Evolutionary conservation across 2,888 invertebrate genomes (phyloP), one percentile per base, ranked within the genome.

Genomic region (Cordilura impudica): DNA sequence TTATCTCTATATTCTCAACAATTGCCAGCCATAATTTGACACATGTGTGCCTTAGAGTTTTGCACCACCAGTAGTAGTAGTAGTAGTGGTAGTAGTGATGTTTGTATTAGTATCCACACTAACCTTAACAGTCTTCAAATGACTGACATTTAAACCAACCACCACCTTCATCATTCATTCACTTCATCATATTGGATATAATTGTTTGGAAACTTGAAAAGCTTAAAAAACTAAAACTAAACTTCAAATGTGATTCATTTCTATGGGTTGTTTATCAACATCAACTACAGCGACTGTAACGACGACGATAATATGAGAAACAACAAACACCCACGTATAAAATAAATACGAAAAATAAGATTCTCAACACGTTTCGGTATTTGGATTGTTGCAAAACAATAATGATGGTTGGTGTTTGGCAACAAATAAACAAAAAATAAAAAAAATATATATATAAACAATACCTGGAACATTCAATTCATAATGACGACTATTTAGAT

Each of bases 71-170:
- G 6, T 31, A 18, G 29, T 45, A 31, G 21, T 51, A 7, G 1
- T 21, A 12, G 10, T 45, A 47, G 45, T n/a, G n/a, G n/a, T n/a
- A n/a, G n/a, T n/a, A n/a, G n/a, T n/a, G n/a, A n/a, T n/a, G n/a
- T n/a, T n/a, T n/a, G n/a, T n/a, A n/a, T n/a, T n/a, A n/a, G n/a
- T n/a, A n/a, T n/a, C 51, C 53, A 31, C 0, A 19, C n/a, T 63
- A 47, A 56, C 47, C 31, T 39, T 19, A 58, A 49, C 47, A 56
- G 19, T 29, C 51, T 58, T 65, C 26, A 65, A 26, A 26, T 51
- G 49, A 58, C 14, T 74, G 67, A 67, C 67, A 67, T 74, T 67
- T 60, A 43, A 45, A 60, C 35, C 65, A 51, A 14, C 35, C 18
- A 31, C 14, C 54, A 31, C 51, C n/a, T n/a, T 7, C 43, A 43